Base-by-base conservation (phyloP, 2,797 vertebrate genomes). In the Sparidentex hasta region DNA sequence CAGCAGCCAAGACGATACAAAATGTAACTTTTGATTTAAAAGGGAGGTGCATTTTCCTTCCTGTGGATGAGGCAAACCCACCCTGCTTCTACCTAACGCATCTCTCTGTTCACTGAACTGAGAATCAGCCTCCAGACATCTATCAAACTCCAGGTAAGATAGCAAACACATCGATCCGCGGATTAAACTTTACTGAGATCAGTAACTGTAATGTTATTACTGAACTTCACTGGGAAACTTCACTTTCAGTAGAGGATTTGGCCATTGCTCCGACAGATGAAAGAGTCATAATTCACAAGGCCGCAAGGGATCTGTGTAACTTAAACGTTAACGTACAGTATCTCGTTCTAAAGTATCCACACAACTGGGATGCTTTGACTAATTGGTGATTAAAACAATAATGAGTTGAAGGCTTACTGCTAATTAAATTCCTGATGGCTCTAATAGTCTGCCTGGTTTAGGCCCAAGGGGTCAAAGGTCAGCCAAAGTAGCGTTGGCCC, bases 381-480 rank as follows among this genome's bases (percentile, higher is more conserved):
- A 66, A 46, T 33, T n/a, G n/a, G 18, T 55, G 3, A 71, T 58
- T 43, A 33, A 62, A 65, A 68, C 65, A 62, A 74, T 46, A 38
- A 57, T 65, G 1, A 69, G 1, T 11, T 50, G 1, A 81, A 64
- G n/a, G 11, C 11, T 11, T 14, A 8, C 9, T 47, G 67, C 47
- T 55, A 5, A 66, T 55, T 68, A 20, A 76, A 56, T 7, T 55
- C n/a, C 18, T 71, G 63, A 71, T n/a, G 43, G 17, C 74, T 70
- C 57, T 59, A 78, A 78, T 77, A 44, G 78, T 71, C 81, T 67
- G 65, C 41, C 50, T 3, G 23, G 57, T 82, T 82, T 64, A 55
- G 83, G 75, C 73, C 69, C 51, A 17, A 13, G 5, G 46, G 82
- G 76, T 85, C 82, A 88, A 72, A 80, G 88, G 84, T 82, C 78